These are phyloP conservation scores for Typhlomys cinereus DNA, from an alignment of 2,113 vertebrate genomes.

Conservation along the genomic window DNA sequence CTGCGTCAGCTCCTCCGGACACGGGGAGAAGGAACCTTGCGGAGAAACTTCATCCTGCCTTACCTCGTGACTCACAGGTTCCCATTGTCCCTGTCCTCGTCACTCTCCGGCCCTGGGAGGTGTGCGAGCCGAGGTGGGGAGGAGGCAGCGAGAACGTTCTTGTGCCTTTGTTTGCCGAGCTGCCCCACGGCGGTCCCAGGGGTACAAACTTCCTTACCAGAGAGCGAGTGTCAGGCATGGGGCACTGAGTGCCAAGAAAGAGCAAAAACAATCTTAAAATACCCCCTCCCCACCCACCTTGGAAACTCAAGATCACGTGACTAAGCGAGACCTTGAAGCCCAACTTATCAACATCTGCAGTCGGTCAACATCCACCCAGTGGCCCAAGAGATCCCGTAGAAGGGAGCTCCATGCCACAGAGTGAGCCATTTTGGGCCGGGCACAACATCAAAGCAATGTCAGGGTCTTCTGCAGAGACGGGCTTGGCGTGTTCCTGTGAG, in stretches of 20 bases:
- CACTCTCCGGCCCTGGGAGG: neutral
- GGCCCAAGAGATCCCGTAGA: neutral
- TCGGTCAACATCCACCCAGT: neutral
- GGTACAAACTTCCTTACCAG: conserved; percentile 75
- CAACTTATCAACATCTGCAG: neutral
- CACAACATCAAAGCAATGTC: neutral
- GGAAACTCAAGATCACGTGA: conserved; percentile 56
- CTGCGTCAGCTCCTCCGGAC: conserved; percentile 49
- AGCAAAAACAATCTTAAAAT: conserved; percentile 75
- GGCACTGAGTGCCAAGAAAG: conserved; percentile 50
- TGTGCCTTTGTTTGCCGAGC: conserved; percentile 67
- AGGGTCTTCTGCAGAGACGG: neutral
- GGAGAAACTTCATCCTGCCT: conserved; percentile 57
- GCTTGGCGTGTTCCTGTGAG: neutral
- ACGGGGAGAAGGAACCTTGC: conserved; percentile 38
- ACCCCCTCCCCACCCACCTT: neutral
- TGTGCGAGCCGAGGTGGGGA: conserved; percentile 42
- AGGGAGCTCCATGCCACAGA: no score
- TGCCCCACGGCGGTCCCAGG: conserved; percentile 50
- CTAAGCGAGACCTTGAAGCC: neutral
- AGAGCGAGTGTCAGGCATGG: conserved; percentile 48
- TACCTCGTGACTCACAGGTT: conserved; percentile 67
- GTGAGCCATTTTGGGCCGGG: neutral
- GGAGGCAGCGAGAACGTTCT: conserved; percentile 43
- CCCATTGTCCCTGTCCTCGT: conserved; percentile 67